Evolutionary conservation across 2,113 vertebrate genomes (phyloP).

Genomic region (Lonchura striata): DNA sequence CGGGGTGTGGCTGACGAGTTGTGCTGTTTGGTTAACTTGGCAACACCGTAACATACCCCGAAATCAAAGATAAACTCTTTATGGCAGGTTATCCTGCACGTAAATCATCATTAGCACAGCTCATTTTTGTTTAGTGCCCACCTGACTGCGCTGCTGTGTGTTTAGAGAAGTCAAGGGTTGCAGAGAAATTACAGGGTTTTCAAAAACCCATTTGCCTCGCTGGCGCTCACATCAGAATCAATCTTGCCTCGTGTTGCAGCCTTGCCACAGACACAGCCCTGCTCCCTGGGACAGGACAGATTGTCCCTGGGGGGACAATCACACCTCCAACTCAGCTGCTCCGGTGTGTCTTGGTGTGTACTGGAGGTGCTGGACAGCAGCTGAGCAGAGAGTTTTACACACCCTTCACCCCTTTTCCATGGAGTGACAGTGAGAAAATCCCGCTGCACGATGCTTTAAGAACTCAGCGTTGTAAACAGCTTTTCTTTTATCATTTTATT

Average conservation of each 20-base stretch:
- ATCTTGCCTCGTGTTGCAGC: conserved; percentile 59
- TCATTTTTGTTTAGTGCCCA: conserved; percentile 74
- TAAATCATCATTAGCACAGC: conserved; percentile 75
- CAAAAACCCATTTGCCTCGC: conserved; percentile 79
- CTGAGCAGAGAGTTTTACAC: not conserved
- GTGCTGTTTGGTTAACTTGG: conserved; percentile 68
- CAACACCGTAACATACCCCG: conserved; percentile 61
- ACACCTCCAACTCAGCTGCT: conserved; percentile 5
- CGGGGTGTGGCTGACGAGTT: rapidly evolving
- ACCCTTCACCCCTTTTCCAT: rapidly evolving
- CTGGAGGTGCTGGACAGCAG: not conserved
- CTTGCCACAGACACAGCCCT: conserved; percentile 7
- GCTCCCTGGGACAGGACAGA: not conserved
- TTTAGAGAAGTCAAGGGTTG: conserved; percentile 80
- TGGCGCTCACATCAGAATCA: conserved; percentile 71
- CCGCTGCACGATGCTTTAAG: not conserved
- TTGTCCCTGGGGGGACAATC: not conserved
- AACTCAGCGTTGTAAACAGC: rapidly evolving
- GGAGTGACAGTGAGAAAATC: not conserved
- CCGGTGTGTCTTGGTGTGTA: not conserved
- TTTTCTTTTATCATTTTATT: not conserved
- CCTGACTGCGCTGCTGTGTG: conserved; percentile 75
- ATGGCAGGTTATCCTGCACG: conserved; percentile 70
- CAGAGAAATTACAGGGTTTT: conserved; percentile 76
- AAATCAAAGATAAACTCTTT: conserved; percentile 71